Evolutionary conservation across 2,888 invertebrate species (phyloP).

Genomic region (Habrosyne pyritoides): DNA sequence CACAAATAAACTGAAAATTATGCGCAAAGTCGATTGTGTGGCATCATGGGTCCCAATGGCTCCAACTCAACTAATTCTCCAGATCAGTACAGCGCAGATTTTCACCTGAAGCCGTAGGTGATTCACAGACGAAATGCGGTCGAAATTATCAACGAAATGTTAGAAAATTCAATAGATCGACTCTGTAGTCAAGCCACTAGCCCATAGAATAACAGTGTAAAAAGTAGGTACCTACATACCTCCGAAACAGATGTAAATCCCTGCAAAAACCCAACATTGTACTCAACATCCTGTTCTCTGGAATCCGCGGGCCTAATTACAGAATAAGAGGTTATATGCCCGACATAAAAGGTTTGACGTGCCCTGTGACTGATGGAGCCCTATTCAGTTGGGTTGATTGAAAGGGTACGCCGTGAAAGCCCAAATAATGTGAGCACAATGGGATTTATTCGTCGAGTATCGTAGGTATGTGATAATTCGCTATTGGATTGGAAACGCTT

Average conservation of each 20-base stretch:
- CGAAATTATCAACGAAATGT: too few relatives aligned
- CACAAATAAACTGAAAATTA: too few relatives aligned
- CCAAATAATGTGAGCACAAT: slow-evolving; percentile 54
- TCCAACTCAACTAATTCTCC: too few relatives aligned
- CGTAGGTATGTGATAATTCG: slow-evolving; percentile 56
- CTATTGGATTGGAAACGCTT: slow-evolving; percentile 21
- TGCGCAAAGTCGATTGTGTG: too few relatives aligned
- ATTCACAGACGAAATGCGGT: too few relatives aligned
- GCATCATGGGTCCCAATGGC: too few relatives aligned
- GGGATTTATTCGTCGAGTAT: slow-evolving; percentile 45
- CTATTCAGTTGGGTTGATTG: slow-evolving; percentile 70
- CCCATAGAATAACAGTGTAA: too few relatives aligned
- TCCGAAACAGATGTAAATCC: slow-evolving; percentile 22
- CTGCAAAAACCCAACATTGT: slow-evolving; percentile 50
- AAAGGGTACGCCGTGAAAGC: slow-evolving; percentile 62
- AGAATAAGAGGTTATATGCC: slow-evolving; percentile 50
- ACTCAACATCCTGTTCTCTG: slow-evolving; percentile 65
- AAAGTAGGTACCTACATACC: background rate
- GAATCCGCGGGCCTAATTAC: slow-evolving; percentile 70
- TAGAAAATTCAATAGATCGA: too few relatives aligned
- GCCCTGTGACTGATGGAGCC: slow-evolving; percentile 65
- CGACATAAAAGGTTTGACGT: slow-evolving; percentile 59
- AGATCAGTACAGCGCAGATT: too few relatives aligned
- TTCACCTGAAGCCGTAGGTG: too few relatives aligned
- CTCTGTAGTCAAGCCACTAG: too few relatives aligned